Conservation (phyloP, 2,113 vertebrate species). For the Gymnocephalus cernua region DNA sequence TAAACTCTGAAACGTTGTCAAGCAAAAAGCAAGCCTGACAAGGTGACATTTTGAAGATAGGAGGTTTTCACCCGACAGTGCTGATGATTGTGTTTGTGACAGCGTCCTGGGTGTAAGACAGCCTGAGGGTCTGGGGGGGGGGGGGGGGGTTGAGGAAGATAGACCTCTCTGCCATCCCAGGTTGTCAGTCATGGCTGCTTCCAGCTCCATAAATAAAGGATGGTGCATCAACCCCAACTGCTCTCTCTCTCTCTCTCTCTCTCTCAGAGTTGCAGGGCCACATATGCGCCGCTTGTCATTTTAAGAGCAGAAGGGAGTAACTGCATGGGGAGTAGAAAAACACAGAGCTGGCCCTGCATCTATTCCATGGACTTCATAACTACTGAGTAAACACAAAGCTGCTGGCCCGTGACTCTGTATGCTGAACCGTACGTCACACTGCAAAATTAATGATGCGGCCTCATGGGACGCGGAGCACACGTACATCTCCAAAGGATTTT, state of each 20-base stretch:
- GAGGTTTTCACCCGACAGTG: background rate
- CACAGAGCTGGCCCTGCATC: slow-evolving; percentile 22
- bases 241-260: slow-evolving; percentile 18
- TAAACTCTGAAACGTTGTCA: slow-evolving; percentile 14
- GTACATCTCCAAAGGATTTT: slow-evolving; percentile 12
- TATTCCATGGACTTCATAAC: slow-evolving; percentile 48
- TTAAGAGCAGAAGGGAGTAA: slow-evolving; percentile 51
- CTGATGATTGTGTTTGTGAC: slow-evolving; percentile 50
- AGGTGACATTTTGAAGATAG: slow-evolving; percentile 32
- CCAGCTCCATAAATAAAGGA: slow-evolving; percentile 75
- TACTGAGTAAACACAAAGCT: slow-evolving; percentile 55
- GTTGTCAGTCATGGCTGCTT: slow-evolving; percentile 72
- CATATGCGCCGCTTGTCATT: slow-evolving; percentile 59
- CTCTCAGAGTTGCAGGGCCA: slow-evolving; percentile 20
- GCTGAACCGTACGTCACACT: slow-evolving; percentile 30
- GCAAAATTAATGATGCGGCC: slow-evolving; percentile 45
- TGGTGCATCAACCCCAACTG: slow-evolving; percentile 50
- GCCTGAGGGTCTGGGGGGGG: slow-evolving; percentile 37
- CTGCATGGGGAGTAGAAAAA: slow-evolving; percentile 41
- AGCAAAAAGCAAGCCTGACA: slow-evolving; percentile 17
- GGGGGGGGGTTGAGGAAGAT: slow-evolving; percentile 16
- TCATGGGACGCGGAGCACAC: slow-evolving; percentile 31
- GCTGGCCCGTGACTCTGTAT: slow-evolving; percentile 45
- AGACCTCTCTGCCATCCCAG: slow-evolving; percentile 56
- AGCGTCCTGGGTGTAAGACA: slow-evolving; percentile 58